Base-by-base conservation (phyloP, 1,140 invertebrate species). In the Drosophila nigrodunni region DNA sequence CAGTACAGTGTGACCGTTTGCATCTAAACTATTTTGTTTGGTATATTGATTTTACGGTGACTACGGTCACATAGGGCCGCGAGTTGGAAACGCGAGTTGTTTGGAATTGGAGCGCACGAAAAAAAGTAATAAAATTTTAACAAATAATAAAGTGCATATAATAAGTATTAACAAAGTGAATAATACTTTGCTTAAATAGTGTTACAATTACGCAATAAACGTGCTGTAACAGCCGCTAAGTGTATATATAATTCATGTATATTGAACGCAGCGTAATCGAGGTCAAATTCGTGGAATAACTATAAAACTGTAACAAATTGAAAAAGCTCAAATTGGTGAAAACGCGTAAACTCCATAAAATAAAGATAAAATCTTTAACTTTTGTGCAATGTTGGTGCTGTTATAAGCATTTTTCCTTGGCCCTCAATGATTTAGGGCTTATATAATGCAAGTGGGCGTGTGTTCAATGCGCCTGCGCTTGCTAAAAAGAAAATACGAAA, bases 371-470 rank as follows among this genome's bases (percentile, higher is more conserved):
- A 62, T 18, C 13, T 66, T 9, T 30, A 41, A 37, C 35, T 37
- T 15, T 18, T 30, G 55, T 74, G 71, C 70, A 73, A 41, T 73
- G 41, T 5, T 70, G 37, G 49, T 55, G 21, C 41, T 54, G 46
- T 65, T 54, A 47, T 54, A 52, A 58, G 15, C 11, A 60, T 46
- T 64, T 76, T 71, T 76, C 41, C 52, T 52, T 76, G 60, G 46
- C 69, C 68, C 54, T 55, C 67, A 58, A 64, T 59, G 30, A 9
- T 9, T 39, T 15, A 13, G 34, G 35, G 35, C 74, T 77, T 77
- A 77, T 77, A 77, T 77, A 77, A 77, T 77, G 74, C 69, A 77
- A 73, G 69, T 77, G 74, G 74, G 74, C 74, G 74, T 77, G n/a
- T 60, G 34, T 44, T 15, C 9, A 59, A 46, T 73, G 69, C 70